Evolutionary conservation across 2,888 invertebrate genomes (phyloP).

Genomic region (Microctonus aethiopoides): DNA sequence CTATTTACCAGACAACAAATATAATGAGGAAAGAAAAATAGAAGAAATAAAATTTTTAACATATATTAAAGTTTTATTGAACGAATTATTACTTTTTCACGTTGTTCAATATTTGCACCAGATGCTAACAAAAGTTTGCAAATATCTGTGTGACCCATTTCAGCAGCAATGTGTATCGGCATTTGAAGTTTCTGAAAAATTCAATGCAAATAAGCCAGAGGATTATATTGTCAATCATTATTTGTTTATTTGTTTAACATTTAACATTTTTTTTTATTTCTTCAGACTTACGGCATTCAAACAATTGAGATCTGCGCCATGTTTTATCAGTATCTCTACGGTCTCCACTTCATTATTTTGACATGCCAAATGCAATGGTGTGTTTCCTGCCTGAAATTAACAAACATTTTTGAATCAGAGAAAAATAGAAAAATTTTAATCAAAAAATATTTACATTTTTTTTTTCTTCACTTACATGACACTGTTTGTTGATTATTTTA

Average conservation of each 20-base stretch:
- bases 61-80: conserved; percentile 10
- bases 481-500: conserved; percentile 73
- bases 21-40: neutral
- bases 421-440: neutral
- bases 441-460: too few species aligned
- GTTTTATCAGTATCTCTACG: conserved; percentile 76
- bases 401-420: neutral
- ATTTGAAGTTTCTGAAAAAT: conserved; percentile 75
- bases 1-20: conserved; percentile 61
- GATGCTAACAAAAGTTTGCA: conserved; percentile 72
- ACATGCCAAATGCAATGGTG: conserved; percentile 81
- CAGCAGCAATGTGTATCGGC: conserved; percentile 83
- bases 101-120: conserved; percentile 76
- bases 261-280: conserved; percentile 2
- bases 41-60: conserved; percentile 15
- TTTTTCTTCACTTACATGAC: conserved; percentile 70
- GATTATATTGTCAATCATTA: neutral
- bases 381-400: conserved; percentile 73
- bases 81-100: conserved; percentile 67
- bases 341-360: conserved; percentile 78
- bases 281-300: conserved; percentile 75
- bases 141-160: conserved; percentile 76
- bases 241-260: neutral
- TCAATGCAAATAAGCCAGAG: too few species aligned
- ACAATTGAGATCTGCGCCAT: conserved; percentile 78